phyloP scores from a whole-genome alignment of 2,113 vertebrate species.

The Mesitornis unicolor region DNA sequence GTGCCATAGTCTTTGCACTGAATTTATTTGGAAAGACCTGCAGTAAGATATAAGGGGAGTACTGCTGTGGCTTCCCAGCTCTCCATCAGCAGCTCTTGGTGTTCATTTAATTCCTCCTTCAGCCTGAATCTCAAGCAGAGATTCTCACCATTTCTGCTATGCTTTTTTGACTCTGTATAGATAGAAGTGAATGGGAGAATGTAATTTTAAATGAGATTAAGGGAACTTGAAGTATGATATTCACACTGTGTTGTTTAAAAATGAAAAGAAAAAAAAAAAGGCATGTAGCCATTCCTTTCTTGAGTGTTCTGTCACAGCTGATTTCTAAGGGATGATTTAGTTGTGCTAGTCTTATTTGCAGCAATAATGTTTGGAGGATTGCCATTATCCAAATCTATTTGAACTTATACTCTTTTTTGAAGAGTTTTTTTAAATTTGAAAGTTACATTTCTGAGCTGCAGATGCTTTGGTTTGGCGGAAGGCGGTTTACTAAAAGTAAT shows the following conservation, averaged over 20 bases:
- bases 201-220: not conserved
- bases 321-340: not conserved
- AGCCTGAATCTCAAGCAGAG: not conserved
- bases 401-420: not conserved
- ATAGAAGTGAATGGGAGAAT: not conserved
- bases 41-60: not conserved
- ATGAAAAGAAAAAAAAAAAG: not conserved
- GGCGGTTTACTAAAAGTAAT: not conserved
- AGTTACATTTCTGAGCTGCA: not conserved
- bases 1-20: accelerated
- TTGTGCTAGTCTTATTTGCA: not conserved
- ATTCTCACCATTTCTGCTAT: not conserved
- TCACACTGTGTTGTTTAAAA: not conserved
- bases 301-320: not conserved
- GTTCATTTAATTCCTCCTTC: not conserved
- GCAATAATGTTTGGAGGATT: not conserved
- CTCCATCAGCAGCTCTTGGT: not conserved
- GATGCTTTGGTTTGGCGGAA: constrained; percentile 15
- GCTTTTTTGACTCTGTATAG: not conserved
- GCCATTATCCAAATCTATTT: not conserved
- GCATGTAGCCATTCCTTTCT: not conserved
- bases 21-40: not conserved
- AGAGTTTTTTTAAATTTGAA: not conserved
- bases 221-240: not conserved
- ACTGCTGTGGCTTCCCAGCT: not conserved